Evolutionary conservation across 1,140 invertebrate genomes (phyloP).

Genomic region (Uloborus diversus): DNA sequence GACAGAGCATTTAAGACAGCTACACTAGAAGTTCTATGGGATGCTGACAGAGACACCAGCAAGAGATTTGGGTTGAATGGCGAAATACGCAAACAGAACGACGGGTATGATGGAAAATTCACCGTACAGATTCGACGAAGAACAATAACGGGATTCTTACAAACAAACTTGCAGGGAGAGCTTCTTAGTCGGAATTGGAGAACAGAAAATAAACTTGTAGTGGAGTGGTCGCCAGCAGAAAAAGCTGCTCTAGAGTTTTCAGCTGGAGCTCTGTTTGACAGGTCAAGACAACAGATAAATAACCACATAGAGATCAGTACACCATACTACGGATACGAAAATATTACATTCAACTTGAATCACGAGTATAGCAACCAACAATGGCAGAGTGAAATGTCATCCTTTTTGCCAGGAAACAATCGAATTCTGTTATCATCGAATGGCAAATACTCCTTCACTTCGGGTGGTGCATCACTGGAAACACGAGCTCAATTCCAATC

Average conservation of each 20-base stretch:
- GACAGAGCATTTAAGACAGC: conserved; percentile 4
- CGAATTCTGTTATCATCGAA: not conserved
- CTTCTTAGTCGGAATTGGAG: conserved; percentile 20
- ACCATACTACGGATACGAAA: conserved; percentile 60
- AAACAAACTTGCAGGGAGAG: conserved; percentile 15
- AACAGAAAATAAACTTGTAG: conserved; percentile 21
- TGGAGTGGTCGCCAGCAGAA: conserved; percentile 32
- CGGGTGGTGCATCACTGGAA: not conserved
- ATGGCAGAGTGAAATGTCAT: conserved; percentile 39
- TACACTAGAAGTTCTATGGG: conserved; percentile 40
- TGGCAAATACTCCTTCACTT: conserved; percentile 15
- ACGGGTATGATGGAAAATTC: conserved; percentile 40
- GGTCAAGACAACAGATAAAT: conserved; percentile 12
- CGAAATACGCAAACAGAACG: not conserved
- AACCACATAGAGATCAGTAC: conserved; percentile 56
- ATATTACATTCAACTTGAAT: conserved; percentile 36
- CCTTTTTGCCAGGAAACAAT: conserved; percentile 2
- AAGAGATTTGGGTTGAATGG: conserved; percentile 36
- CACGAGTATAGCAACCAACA: conserved; percentile 40
- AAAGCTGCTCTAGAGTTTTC: conserved; percentile 2
- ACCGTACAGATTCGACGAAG: conserved; percentile 4
- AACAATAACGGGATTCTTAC: conserved; percentile 16
- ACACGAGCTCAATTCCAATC: not conserved
- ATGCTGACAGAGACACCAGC: conserved; percentile 49
- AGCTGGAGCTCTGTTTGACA: not conserved